These are phyloP conservation scores for Limnephilus lunatus DNA, from an alignment of 2,888 invertebrate species.

Conservation along the genomic window DNA sequence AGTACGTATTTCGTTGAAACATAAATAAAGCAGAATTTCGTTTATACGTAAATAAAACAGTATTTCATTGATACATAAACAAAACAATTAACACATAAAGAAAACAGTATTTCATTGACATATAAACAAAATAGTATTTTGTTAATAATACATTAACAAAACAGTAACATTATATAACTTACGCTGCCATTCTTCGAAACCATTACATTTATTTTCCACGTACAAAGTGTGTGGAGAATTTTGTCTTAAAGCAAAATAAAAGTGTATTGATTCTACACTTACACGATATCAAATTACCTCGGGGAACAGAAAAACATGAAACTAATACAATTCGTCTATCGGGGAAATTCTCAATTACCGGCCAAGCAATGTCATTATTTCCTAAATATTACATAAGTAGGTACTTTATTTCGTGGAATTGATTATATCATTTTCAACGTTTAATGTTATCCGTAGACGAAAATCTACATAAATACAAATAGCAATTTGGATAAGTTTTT, in stretches of 20 bases:
- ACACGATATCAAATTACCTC: background rate
- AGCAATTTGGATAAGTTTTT: no score
- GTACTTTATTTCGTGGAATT: background rate
- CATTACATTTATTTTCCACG: background rate
- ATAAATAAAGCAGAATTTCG: no score
- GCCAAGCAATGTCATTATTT: background rate
- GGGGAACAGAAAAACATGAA: background rate
- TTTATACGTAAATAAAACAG: no score
- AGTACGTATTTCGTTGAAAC: no score
- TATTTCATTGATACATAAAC: background rate
- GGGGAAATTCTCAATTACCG: background rate
- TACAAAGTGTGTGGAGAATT: background rate
- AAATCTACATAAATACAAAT: background rate
- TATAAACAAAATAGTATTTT: no score
- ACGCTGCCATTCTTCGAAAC: background rate
- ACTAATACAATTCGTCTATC: background rate
- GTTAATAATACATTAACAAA: background rate
- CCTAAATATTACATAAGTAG: background rate
- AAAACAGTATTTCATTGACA: no score
- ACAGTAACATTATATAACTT: background rate
- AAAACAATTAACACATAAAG: no score
- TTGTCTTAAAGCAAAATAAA: slow-evolving; percentile 1
- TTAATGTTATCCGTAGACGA: background rate
- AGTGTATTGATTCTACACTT: background rate
- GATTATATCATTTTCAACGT: background rate